Evolutionary conservation across 2,888 invertebrate species (phyloP).

Genomic region (Lithodes maja): DNA sequence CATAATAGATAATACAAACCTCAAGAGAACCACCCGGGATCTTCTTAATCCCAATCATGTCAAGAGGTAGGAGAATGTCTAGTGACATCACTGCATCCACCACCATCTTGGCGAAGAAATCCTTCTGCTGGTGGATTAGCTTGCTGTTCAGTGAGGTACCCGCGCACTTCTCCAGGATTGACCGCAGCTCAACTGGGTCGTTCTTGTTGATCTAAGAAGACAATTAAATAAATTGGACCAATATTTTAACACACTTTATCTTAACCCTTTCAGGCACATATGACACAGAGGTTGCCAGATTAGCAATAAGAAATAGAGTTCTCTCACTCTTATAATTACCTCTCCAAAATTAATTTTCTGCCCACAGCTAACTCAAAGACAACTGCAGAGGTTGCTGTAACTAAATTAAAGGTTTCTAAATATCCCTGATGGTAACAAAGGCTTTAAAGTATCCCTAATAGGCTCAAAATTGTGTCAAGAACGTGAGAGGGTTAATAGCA

Average conservation of each 20-base stretch:
- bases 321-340: not conserved
- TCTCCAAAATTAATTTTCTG: too few relatives aligned
- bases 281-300: not conserved
- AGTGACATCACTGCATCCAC: conserved; percentile 96
- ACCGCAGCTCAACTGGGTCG: conserved; percentile 79
- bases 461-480: too few relatives aligned
- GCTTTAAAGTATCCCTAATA: too few relatives aligned
- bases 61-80: conserved; percentile 92
- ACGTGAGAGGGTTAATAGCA: too few relatives aligned
- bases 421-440: too few relatives aligned
- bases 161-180: conserved; percentile 87
- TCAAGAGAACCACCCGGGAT: conserved; percentile 81
- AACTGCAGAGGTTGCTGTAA: too few relatives aligned
- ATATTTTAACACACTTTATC: not conserved
- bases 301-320: not conserved
- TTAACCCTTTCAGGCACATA: not conserved
- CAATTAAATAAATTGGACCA: not conserved
- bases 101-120: conserved; percentile 97
- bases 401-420: too few relatives aligned
- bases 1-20: conserved; percentile 70
- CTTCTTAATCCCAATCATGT: conserved; percentile 99
- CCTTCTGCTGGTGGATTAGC: conserved; percentile 95
- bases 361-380: too few relatives aligned
- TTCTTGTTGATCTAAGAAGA: conserved; percentile 70
- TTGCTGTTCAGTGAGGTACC: conserved; percentile 98